A percentile compares a stretch with the other conserved stretches of the same genome.
Evolutionary conservation across 2,113 vertebrate genomes (phyloP).

Genomic region (Haplochromis burtoni): DNA sequence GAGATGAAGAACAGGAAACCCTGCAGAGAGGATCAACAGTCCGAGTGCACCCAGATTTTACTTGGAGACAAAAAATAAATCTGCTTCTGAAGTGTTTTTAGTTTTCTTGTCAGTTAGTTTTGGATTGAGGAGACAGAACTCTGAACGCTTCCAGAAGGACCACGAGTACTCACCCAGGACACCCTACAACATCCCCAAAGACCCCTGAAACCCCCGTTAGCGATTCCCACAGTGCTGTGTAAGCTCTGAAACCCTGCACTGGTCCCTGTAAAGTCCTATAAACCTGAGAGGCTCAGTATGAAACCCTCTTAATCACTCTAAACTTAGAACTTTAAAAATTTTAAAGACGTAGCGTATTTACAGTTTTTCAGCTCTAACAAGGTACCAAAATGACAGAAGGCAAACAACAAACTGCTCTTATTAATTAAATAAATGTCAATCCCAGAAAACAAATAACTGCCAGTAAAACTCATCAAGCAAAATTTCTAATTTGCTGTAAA

Average conservation of each 20-base stretch:
- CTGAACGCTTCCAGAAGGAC: background rate
- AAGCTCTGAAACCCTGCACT: background rate
- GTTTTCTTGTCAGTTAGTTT: background rate
- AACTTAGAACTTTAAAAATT: background rate
- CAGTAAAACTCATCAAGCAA: background rate
- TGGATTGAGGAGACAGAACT: background rate
- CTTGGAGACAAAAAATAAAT: background rate
- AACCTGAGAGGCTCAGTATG: background rate
- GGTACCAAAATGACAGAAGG: background rate
- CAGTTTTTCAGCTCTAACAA: background rate
- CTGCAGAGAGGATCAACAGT: constrained; percentile 33
- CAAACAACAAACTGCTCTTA: background rate
- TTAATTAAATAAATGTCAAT: background rate
- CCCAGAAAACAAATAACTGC: background rate
- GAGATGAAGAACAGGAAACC: constrained; percentile 17
- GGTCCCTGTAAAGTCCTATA: background rate
- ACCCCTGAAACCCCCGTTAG: background rate
- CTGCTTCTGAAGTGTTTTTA: background rate
- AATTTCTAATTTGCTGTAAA: background rate
- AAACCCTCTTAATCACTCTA: background rate
- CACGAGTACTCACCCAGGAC: background rate
- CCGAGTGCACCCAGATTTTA: background rate
- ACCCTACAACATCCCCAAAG: background rate
- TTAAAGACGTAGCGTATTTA: background rate
- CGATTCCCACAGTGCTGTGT: background rate